Percentiles rank a stretch among this genome's conserved stretches.
These are phyloP conservation scores for Brevimyrus niger DNA, from an alignment of 2,113 vertebrate species.

Conservation along the genomic window DNA sequence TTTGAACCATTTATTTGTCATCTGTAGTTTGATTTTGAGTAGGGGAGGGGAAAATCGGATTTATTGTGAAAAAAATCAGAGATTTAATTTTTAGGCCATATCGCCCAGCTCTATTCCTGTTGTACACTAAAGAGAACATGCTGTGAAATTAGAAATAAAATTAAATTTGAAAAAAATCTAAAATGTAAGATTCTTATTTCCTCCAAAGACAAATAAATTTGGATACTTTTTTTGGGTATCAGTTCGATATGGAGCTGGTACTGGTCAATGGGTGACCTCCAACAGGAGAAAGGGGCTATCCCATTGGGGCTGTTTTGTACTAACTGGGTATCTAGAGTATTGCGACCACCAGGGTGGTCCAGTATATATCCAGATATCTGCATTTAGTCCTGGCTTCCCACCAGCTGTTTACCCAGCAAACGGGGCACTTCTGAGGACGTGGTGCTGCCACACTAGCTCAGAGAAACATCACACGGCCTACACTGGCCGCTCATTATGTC, in stretches of 20 bases:
- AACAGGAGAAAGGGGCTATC: not conserved
- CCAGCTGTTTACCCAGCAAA: not conserved
- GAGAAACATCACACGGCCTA: not conserved
- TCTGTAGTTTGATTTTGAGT: too few relatives aligned
- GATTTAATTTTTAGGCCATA: too few relatives aligned
- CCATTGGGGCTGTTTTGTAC: not conserved
- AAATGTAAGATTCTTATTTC: too few relatives aligned
- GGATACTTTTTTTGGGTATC: too few relatives aligned
- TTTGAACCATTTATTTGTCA: too few relatives aligned
- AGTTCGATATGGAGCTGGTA: not conserved
- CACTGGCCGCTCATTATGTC: slow-evolving; percentile 1
- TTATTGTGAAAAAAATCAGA: too few relatives aligned
- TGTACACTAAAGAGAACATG: too few relatives aligned
- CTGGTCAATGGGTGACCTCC: not conserved
- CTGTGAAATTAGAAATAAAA: too few relatives aligned
- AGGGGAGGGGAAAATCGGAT: too few relatives aligned
- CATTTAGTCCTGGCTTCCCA: not conserved
- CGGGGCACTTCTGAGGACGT: not conserved
- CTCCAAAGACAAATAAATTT: too few relatives aligned
- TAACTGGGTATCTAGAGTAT: not conserved
- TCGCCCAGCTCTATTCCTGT: too few relatives aligned
- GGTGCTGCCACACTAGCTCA: not conserved
- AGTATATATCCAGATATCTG: not conserved
- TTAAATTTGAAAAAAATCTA: too few relatives aligned
- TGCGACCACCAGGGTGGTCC: not conserved